These are phyloP conservation scores for Pterocles gutturalis DNA, from an alignment of 2,113 vertebrate species.

Conservation along the genomic window DNA sequence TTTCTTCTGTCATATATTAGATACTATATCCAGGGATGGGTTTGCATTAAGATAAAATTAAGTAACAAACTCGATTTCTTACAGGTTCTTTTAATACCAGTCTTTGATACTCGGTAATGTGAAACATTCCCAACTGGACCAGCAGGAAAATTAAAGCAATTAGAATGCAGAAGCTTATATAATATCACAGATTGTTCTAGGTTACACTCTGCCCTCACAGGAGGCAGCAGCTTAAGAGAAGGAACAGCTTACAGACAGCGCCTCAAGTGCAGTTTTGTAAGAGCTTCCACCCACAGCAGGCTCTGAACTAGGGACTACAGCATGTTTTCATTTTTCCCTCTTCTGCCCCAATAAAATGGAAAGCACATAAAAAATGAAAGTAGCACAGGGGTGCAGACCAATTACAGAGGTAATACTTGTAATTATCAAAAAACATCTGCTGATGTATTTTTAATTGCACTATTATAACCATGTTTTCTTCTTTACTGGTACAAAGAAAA, in stretches of 20 bases:
- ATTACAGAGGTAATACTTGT: not conserved
- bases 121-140: not conserved
- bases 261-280: not conserved
- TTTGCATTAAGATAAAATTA: not conserved
- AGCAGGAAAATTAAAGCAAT: slow-evolving; percentile 13
- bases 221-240: slow-evolving; percentile 6
- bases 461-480: not conserved
- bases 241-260: not conserved
- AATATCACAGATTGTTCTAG: slow-evolving; percentile 14
- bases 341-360: not conserved
- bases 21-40: not conserved
- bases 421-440: not conserved
- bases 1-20: not conserved
- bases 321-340: not conserved
- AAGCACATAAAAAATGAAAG: not conserved
- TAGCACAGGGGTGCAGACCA: not conserved
- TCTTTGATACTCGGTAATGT: not conserved
- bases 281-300: slow-evolving; percentile 28
- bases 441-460: not conserved
- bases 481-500: not conserved
- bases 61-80: not conserved
- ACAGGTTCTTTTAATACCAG: not conserved
- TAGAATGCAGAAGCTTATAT: slow-evolving; percentile 9
- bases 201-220: slow-evolving; percentile 11
- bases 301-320: not conserved